Base-by-base conservation (phyloP, 2,888 invertebrate species). In the Biston stratarius region DNA sequence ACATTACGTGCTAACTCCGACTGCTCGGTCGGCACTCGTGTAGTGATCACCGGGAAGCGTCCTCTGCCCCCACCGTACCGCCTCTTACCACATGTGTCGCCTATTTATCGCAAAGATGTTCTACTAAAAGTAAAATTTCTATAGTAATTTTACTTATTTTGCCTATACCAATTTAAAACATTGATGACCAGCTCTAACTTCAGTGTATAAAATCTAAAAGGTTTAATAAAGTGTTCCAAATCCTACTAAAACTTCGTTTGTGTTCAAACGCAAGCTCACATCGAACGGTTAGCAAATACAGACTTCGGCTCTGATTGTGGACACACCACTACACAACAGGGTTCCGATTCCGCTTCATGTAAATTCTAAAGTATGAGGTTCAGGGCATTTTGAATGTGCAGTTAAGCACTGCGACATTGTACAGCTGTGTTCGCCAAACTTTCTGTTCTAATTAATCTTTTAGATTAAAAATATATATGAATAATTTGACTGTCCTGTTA, bases 301-400 rank as follows among this genome's bases (percentile, higher is more conserved):
- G 36, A 58, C 33, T 33, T 48, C 42, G 10, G 40, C n/a, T 24
- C 24, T 38, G 53, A 62, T 42, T 53, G 64, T 42, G 61, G 66
- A 69, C 67, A 67, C 56, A 67, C 69, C 67, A 67, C 72, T 72
- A 69, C 51, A 47, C 69, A 69, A 67, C 51, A 47, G 52, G 14
- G 10, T 33, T 59, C 57, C 36, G 63, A 52, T 55, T 11, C 14
- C 47, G 64, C 47, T 65, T 45, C 47, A 59, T 59, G 67, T 65
- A 63, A 65, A 69, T 67, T 61, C 61, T 65, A 65, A 67, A 61
- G 63, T 61, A 63, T 58, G 47, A 59, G 56, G 57, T 36, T 57
- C 59, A 61, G 51, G 33, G 48, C 51, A 24, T 61, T 64, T 55
- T 33, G 49, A 36, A 45, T 55, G 44, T 38, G 15, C 53, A 10